phyloP scores from a whole-genome alignment of 2,113 vertebrate species.

The Nanorana parkeri region DNA sequence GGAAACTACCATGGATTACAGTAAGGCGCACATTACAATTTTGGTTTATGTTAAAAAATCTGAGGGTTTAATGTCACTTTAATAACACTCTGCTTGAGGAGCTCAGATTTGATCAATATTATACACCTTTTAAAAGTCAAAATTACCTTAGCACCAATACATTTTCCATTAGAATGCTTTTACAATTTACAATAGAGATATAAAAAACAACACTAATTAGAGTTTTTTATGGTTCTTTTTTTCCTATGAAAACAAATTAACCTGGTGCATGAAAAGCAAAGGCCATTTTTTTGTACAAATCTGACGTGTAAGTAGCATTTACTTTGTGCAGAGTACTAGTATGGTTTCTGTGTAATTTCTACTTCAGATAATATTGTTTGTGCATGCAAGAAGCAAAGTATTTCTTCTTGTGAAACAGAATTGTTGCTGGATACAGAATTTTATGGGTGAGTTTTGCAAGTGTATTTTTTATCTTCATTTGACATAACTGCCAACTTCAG shows the following conservation, averaged over 20 bases:
- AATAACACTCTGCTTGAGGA: conserved; percentile 41
- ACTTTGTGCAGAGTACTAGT: too few species aligned
- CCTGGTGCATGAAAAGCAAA: conserved; percentile 34
- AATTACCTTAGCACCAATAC: conserved; percentile 41
- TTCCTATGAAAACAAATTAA: conserved; percentile 41
- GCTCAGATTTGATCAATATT: conserved; percentile 54
- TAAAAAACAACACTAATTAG: conserved; percentile 56
- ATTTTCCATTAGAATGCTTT: conserved; percentile 52
- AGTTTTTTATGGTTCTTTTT: conserved; percentile 47
- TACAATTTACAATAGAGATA: conserved; percentile 56
- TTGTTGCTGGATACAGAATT: neutral
- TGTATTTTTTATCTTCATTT: too few species aligned
- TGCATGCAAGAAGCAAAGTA: neutral
- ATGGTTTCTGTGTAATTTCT: neutral
- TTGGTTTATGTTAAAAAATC: too few species aligned
- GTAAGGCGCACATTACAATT: too few species aligned
- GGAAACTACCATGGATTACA: too few species aligned
- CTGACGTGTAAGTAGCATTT: conserved; percentile 31
- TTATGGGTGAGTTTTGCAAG: neutral
- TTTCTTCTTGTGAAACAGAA: neutral
- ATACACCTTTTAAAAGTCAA: conserved; percentile 42
- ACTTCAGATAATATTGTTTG: neutral
- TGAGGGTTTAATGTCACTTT: too few species aligned
- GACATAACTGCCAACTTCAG: too few species aligned
- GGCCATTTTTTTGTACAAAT: conserved; percentile 27